Evolutionary conservation across 2,113 vertebrate species (phyloP).

Genomic region (Podarcis cretensis): DNA sequence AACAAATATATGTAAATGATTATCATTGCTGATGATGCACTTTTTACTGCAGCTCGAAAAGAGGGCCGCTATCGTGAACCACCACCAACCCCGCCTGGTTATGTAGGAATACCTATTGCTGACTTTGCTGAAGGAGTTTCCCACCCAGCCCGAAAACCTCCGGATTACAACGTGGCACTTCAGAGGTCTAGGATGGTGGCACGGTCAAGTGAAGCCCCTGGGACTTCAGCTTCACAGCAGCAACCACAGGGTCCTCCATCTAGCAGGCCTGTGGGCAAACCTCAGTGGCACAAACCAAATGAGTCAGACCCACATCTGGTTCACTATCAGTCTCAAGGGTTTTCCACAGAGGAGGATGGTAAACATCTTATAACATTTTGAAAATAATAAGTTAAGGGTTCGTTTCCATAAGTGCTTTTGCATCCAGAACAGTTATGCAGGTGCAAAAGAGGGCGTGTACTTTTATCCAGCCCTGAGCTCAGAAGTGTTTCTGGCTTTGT

Average conservation of each 20-base stretch:
- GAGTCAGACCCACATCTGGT: constrained; percentile 81
- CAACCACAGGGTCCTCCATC: constrained; percentile 73
- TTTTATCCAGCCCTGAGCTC: not conserved
- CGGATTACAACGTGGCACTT: constrained; percentile 95
- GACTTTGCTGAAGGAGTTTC: constrained; percentile 88
- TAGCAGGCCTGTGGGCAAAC: constrained; percentile 72
- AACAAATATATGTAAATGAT: constrained; percentile 1
- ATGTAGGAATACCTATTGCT: constrained; percentile 92
- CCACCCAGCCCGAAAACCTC: constrained; percentile 88
- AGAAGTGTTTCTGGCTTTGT: not conserved
- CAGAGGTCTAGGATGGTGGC: constrained; percentile 96
- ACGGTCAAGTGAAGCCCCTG: constrained; percentile 83
- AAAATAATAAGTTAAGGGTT: constrained; percentile 15
- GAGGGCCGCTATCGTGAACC: constrained; percentile 94
- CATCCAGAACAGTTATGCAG: not conserved
- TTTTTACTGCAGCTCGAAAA: constrained; percentile 85
- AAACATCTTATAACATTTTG: constrained; percentile 71
- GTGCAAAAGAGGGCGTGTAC: not conserved
- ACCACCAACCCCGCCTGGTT: constrained; percentile 94
- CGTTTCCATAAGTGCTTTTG: constrained; percentile 41
- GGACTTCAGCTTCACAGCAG: constrained; percentile 66
- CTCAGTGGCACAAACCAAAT: constrained; percentile 83
- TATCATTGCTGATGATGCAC: constrained; percentile 29
- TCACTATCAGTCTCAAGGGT: constrained; percentile 77
- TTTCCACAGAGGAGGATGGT: constrained; percentile 90